Base-by-base conservation (phyloP, 2,888 invertebrate genomes). In the Phaonia tiefii region DNA sequence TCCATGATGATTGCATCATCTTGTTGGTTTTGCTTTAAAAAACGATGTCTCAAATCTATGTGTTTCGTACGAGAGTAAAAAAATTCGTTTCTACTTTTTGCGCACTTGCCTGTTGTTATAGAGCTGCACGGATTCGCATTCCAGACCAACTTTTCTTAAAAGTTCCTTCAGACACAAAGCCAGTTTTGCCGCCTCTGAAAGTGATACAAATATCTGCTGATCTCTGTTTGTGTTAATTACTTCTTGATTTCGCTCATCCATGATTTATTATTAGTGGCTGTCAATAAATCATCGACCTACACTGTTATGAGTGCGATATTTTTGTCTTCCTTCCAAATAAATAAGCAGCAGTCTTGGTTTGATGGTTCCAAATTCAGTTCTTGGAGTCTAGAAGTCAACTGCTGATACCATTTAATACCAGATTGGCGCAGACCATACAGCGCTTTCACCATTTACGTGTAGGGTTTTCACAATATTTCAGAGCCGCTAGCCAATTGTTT, bases 211-310 rank as follows among this genome's bases (percentile, higher is more conserved):
- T 44, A 66, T 13, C 73, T 3, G 79, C 71, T n/a, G 76, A 75
- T 10, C 54, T 67, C 69, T 83, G 81, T 17, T 84, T 83, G n/a
- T 15, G 67, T 15, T n/a, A 81, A n/a, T 0, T 80, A 63, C 20
- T 44, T 10, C 51, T 83, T 82, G 1, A 80, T 26, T 13, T 75
- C 46, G 1, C 67, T 15, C 10, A 82, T 15, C 65, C 49, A 63
- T 2, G 2, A 3, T 0, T 10, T 51, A 20, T 75, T 31, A 15
- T 83, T 82, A 42, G 80, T 67, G 2, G 82, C 77, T 26, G 79
- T 46, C 58, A 84, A 46, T 39, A 79, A 49, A 67, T 82, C 83
- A 39, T 82, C 80, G 1, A 83, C 83, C 37, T 84, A 83, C 15
- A 84, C 73, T 1, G 83, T 66, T 7, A 83, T 25, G 8, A 82